These are phyloP conservation scores for Sturnus vulgaris DNA, from an alignment of 2,113 vertebrate species.

Conservation along the genomic window DNA sequence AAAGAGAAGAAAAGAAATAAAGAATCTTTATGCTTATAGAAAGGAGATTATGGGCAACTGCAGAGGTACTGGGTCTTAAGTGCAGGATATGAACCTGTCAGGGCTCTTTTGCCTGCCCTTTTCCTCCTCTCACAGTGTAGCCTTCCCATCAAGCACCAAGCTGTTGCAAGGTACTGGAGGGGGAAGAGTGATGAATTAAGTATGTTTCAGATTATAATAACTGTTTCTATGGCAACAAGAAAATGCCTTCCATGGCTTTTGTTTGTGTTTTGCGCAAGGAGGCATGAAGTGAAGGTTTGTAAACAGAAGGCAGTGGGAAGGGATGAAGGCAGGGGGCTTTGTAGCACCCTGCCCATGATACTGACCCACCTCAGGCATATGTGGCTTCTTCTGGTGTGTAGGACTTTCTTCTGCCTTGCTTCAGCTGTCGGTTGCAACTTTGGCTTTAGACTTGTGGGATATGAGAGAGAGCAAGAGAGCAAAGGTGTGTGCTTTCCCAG, in stretches of 20 bases:
- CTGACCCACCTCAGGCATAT: neutral
- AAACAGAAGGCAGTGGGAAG: neutral
- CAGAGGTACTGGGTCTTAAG: neutral
- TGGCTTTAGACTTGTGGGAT: neutral
- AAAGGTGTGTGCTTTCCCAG: neutral
- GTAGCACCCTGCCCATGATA: neutral
- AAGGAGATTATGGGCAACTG: neutral
- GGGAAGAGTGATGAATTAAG: conserved; percentile 64
- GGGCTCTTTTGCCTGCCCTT: neutral
- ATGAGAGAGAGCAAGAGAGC: neutral
- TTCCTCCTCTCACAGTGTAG: neutral
- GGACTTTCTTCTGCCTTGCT: neutral
- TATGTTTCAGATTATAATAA: conserved; percentile 69
- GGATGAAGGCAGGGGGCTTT: neutral
- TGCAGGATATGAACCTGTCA: neutral
- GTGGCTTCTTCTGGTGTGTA: neutral
- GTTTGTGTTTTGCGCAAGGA: conserved; percentile 62
- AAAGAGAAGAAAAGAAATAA: neutral
- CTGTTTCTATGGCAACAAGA: conserved; percentile 72
- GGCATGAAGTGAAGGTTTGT: conserved; percentile 54
- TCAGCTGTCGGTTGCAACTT: neutral
- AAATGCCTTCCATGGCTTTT: conserved; percentile 62
- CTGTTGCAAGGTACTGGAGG: conserved; percentile 47
- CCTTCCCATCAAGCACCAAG: neutral
- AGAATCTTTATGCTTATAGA: neutral